These are phyloP conservation scores for Lithophane socia DNA, from an alignment of 2,888 invertebrate genomes.

Conservation along the genomic window DNA sequence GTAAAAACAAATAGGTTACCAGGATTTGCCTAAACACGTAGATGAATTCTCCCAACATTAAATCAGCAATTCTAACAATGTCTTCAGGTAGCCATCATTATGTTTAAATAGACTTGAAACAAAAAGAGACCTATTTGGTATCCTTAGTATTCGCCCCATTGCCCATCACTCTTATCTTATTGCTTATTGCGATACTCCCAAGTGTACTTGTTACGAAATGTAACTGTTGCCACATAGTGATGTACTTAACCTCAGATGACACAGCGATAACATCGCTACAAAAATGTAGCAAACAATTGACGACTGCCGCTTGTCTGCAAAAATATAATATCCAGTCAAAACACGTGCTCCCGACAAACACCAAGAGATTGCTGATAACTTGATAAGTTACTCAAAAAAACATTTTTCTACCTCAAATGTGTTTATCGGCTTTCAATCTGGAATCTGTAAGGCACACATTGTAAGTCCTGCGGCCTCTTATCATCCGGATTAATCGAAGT, in stretches of 20 bases:
- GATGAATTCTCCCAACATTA: background rate
- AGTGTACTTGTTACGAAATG: constrained; percentile 63
- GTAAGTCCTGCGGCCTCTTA: constrained; percentile 85
- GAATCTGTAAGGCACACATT: constrained; percentile 89
- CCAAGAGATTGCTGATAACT: constrained; percentile 76
- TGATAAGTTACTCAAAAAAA: constrained; percentile 82
- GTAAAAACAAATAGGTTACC: background rate
- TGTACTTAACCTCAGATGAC: constrained; percentile 75
- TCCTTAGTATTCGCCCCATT: constrained; percentile 46
- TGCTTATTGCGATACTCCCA: constrained; percentile 48
- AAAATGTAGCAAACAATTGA: constrained; percentile 79
- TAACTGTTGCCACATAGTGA: constrained; percentile 63
- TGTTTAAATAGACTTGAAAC: constrained; percentile 28
- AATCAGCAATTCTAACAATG: constrained; percentile 38
- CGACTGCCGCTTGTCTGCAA: constrained; percentile 74
- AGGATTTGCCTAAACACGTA: background rate
- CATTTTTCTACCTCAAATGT: constrained; percentile 83
- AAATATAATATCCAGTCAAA: constrained; percentile 83
- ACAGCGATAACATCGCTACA: constrained; percentile 74
- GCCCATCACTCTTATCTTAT: constrained; percentile 54
- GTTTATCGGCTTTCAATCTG: constrained; percentile 88
- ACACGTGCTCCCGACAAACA: constrained; percentile 84
- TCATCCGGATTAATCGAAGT: constrained; percentile 85
- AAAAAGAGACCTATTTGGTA: constrained; percentile 32
- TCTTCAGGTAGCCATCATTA: constrained; percentile 31